Evolutionary conservation across 1,140 invertebrate genomes (phyloP), one percentile per base, ranked within the genome.

Genomic region (Drosophila insularis): DNA sequence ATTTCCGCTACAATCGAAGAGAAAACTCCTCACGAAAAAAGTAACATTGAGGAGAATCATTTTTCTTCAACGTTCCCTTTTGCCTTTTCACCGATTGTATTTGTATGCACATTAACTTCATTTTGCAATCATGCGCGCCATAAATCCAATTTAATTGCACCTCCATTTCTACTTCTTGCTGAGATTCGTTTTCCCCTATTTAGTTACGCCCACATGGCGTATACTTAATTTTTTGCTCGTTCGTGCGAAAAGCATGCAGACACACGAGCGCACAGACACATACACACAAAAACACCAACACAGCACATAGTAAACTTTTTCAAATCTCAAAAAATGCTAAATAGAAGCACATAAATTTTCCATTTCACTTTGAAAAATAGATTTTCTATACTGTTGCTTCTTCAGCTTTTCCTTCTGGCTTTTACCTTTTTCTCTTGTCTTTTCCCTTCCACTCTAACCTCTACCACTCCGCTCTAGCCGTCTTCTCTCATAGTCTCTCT

Each of bases 81-180:
- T 40, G 53, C 27, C 23, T 3, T 65, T 71, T 62, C 75, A 56
- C 79, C 79, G 68, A 79, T 87, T 87, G 68, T 79, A 81, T 87
- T 80, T 80, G 84, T 89, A 89, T 84, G 73, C 85, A 74, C 80
- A 89, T 84, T 89, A 78, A 84, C 74, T 89, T 89, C 71, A 89
- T 89, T 89, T 89, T 89, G 68, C 80, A 80, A 89, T 89, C 77
- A 89, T 78, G 84, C 77, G 79, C 82, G 73, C 68, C 80, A 89
- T 84, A 89, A 89, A 89, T 89, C 85, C 80, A 89, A 89, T 78
- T 89, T 89, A 89, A 89, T 89, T 89, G 80, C 84, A 70, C 70
- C 77, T 35, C 27, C 55, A 58, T 32, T 31, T 50, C 43, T 19
- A 50, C 43, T 50, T 21, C 17, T 21, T 19, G 14, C 14, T 11